Evolutionary conservation across 53 echinoderm and acorn worm species (phyloP), one percentile per base, ranked within the genome.

Genomic region (Astropecten irregularis): DNA sequence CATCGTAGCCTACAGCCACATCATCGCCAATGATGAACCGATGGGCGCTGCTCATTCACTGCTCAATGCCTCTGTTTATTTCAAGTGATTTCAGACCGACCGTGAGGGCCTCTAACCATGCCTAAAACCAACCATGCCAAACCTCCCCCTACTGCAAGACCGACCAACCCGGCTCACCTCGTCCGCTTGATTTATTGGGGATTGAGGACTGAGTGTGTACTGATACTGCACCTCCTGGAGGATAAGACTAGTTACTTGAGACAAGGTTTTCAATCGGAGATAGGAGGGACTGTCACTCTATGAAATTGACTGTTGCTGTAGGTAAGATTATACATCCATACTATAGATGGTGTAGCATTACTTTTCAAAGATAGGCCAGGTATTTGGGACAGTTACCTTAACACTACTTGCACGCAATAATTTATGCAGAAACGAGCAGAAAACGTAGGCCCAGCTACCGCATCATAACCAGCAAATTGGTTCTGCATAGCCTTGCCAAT

Each of bases 111-210:
- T n/a, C n/a, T n/a, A n/a, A n/a, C n/a, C 14, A 46, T 8, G 47
- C 47, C 47, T 46, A 46, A 14, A 9, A 8, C 47, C 14, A 46
- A 14, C 8, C 14, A 14, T 8, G 8, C 14, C 8, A 8, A 14
- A 8, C 47, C 47, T 14, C 8, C 8, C 8, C 47, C 47, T 9
- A 46, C 8, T 19, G 38, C n/a, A 35, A 56, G 56, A 2, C 36
- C 40, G 27, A 40, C 76, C 76, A 37, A 40, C 21, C 8, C 73
- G 56, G 22, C 27, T 40, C 56, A 15, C 9, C 26, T 22, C 4
- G 14, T 25, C 50, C 37, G 55, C 22, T 28, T 76, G 76, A 76
- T 76, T 76, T 76, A 76, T 55, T 76, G 56, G 34, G 25, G 76
- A 57, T 57, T 76, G 36, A 23, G 40, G 56, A 40, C 23, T 23